Conservation (phyloP, 2,888 invertebrate species). For the Antheraea yamamai region DNA sequence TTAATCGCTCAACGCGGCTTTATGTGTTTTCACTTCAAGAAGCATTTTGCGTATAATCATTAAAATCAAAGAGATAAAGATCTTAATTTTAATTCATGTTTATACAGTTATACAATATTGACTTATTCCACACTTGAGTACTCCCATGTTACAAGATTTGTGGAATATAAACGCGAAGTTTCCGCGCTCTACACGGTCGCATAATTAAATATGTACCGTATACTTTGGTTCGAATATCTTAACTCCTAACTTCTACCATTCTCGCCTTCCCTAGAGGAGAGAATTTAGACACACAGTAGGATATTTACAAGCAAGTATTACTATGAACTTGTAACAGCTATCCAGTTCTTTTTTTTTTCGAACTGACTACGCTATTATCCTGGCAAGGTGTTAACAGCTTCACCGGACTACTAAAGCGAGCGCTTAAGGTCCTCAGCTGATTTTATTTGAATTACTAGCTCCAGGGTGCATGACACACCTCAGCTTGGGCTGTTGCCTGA, state of each 20-base stretch:
- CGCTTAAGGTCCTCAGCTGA: too few species aligned
- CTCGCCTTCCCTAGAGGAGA: background rate
- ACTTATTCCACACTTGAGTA: background rate
- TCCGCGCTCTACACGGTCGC: background rate
- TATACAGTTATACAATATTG: background rate
- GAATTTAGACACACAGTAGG: background rate
- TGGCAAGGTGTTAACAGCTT: too few species aligned
- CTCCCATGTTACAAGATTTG: background rate
- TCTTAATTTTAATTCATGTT: background rate
- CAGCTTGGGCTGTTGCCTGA: too few species aligned
- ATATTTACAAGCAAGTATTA: background rate
- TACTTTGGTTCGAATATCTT: background rate
- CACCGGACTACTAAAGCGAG: too few species aligned
- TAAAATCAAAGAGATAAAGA: background rate
- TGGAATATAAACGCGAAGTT: background rate
- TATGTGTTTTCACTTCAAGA: too few species aligned
- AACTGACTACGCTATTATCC: too few species aligned
- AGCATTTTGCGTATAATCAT: background rate
- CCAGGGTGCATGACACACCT: too few species aligned
- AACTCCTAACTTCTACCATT: background rate
- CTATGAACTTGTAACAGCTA: background rate
- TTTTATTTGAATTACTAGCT: too few species aligned
- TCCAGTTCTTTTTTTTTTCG: background rate
- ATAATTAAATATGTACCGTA: background rate
- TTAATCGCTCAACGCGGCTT: too few species aligned